Evolutionary conservation across 1,140 invertebrate species (phyloP).

Genomic region (Teleogryllus occipitalis): DNA sequence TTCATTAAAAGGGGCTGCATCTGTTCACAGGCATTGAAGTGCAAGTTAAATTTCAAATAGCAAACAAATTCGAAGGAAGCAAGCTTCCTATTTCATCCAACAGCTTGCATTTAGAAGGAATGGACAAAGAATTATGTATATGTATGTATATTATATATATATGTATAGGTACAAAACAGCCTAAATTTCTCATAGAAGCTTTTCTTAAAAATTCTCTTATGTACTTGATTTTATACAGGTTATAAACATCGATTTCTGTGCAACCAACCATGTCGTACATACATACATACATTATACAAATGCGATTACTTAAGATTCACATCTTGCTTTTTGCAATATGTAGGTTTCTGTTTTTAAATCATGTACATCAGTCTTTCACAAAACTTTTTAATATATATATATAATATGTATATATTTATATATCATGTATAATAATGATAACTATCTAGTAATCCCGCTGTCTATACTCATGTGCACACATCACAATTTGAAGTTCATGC

Average conservation of each 20-base stretch:
- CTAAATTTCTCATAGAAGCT: constrained; percentile 18
- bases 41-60: constrained; percentile 3
- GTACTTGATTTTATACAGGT: constrained; percentile 19
- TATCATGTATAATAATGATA: background rate
- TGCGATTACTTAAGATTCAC: constrained; percentile 19
- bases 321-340: constrained; percentile 17
- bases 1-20: background rate
- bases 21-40: background rate
- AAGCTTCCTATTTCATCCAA: constrained; percentile 10
- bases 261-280: constrained; percentile 15
- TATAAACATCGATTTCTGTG: constrained; percentile 24
- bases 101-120: constrained; percentile 7
- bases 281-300: constrained; percentile 23
- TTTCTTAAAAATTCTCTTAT: constrained; percentile 7
- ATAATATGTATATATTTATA: background rate
- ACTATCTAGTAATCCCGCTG: background rate
- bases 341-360: constrained; percentile 23
- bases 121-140: constrained; percentile 12
- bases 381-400: background rate
- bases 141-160: constrained; percentile 8
- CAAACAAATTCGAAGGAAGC: constrained; percentile 8
- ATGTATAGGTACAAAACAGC: constrained; percentile 22
- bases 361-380: constrained; percentile 14
- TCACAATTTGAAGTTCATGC: background rate
- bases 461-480: background rate